These are phyloP conservation scores for Melinopterus prodromus DNA, from an alignment of 2,888 invertebrate species.

Conservation along the genomic window DNA sequence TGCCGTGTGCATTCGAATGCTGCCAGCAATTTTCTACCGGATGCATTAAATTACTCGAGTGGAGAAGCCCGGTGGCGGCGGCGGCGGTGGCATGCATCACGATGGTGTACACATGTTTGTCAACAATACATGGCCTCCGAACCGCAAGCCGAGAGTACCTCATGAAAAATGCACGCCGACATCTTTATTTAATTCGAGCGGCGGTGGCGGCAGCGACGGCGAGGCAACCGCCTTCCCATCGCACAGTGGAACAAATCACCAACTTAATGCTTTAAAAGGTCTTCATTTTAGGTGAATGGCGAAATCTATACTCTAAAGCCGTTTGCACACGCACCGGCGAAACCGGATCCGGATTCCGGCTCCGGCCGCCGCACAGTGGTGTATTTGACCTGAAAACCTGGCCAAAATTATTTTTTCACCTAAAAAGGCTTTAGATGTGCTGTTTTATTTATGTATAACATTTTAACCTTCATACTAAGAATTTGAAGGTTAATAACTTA, in stretches of 20 bases:
- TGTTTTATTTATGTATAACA: too few species aligned
- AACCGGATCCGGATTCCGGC: too few species aligned
- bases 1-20: neutral
- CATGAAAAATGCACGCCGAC: slow-evolving; percentile 41
- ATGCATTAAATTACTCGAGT: slow-evolving; percentile 8
- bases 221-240: neutral
- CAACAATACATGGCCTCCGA: neutral
- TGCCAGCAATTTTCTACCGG: neutral
- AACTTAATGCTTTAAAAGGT: neutral
- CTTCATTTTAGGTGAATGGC: too few species aligned
- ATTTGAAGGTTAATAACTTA: too few species aligned
- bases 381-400: too few species aligned
- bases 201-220: slow-evolving; percentile 6
- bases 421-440: too few species aligned
- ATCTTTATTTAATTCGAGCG: slow-evolving; percentile 30
- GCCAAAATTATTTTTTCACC: too few species aligned
- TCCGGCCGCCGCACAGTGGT: too few species aligned
- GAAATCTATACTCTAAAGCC: too few species aligned
- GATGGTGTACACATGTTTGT: neutral
- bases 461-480: too few species aligned
- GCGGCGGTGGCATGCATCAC: slow-evolving; percentile 6
- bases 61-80: slow-evolving; percentile 6
- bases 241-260: neutral
- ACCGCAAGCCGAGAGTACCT: slow-evolving; percentile 30
- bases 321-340: too few species aligned